phyloP scores from a whole-genome alignment of 2,113 vertebrate species.

The Ictalurus punctatus region DNA sequence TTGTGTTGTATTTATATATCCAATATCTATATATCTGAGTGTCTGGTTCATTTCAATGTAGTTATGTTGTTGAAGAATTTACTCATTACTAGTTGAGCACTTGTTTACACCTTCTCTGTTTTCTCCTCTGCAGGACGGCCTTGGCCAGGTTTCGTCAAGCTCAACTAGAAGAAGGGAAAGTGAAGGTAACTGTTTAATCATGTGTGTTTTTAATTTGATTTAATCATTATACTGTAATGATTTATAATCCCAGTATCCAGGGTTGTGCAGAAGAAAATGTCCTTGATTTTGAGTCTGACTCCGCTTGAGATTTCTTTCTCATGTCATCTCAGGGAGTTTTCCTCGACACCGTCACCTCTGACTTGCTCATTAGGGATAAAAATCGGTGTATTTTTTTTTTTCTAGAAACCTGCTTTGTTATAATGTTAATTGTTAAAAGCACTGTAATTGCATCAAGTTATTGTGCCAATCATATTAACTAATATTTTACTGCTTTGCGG shows the following conservation, averaged over 20 bases:
- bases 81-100: neutral
- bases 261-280: neutral
- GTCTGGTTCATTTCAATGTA: neutral
- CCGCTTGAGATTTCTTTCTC: neutral
- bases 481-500: neutral
- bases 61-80: neutral
- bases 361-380: neutral
- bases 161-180: constrained; percentile 92
- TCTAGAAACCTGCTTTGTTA: neutral
- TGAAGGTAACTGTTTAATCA: constrained; percentile 77
- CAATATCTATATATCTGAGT: neutral
- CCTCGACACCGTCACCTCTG: neutral
- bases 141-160: constrained; percentile 96
- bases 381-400: neutral
- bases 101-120: neutral
- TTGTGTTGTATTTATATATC: neutral
- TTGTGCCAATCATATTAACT: neutral
- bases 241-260: neutral
- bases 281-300: neutral
- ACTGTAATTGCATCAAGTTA: neutral
- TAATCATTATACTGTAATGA: neutral
- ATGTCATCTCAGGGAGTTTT: neutral
- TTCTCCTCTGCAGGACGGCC: constrained; percentile 82
- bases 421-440: neutral
- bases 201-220: neutral